Evolutionary conservation across 2,888 invertebrate genomes (phyloP), one percentile per base, ranked within the genome.

Genomic region (Villa cingulata): DNA sequence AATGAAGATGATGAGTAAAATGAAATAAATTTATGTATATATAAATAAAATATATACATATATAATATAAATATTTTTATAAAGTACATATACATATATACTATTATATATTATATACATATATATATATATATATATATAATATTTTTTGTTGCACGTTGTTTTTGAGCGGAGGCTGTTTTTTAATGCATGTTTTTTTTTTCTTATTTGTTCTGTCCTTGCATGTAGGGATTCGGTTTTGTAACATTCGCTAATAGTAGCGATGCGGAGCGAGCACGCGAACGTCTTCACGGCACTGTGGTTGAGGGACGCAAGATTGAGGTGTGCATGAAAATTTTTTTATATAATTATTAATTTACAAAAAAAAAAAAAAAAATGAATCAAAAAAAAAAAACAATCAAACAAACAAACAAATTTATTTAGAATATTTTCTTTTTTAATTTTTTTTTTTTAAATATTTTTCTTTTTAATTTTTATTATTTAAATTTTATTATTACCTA

Each of bases 281-380:
- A 95, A 85, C 92, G 95, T 85, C 90, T 98, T 81, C 96, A 98
- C 86, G 96, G 96, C 86, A 94, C 95, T 81, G 92, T 96, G 87
- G 95, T 97, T 86, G 98, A 98, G 88, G 97, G 97, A 83, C 87
- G 98, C 83, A 98, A 97, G 86, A 96, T 98, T 85, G 98, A 97
- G 94, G 96, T 96, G 88, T 89, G 88, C 88, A 88, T 89, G 88
- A 82, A 38, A 43, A 42, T 41, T 47, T 47, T 23, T 4, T 23
- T 23, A 23, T 6, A 6, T 23, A 23, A 23, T 4, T 23, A 23
- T 6, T 23, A 23, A 23, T 23, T 23, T 23, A 6, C 23, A 23
- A 23, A 23, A 7, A 6, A 23, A 23, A 23, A 6, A 23, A 23
- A 23, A 7, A 23, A 4, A 23, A 23, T 7, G n/a, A n/a, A n/a